Evolutionary conservation across 2,888 invertebrate species (phyloP), one percentile per base, ranked within the genome.

Genomic region (Hypercompe scribonia): DNA sequence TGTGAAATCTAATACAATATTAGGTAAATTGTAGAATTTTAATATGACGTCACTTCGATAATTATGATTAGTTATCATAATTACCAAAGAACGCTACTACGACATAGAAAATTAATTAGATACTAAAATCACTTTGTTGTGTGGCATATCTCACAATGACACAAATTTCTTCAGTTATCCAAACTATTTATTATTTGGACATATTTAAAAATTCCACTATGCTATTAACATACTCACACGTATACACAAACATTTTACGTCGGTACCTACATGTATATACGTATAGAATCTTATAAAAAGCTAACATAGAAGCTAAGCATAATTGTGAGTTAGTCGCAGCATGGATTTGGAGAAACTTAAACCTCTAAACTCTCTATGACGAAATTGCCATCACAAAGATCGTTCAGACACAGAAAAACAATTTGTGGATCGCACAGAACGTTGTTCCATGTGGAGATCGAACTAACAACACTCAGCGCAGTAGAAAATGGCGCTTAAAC

Each of bases 1-100:
- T 54, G 54, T n/a, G n/a, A 54, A 54, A 54, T 54, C 13, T 54
- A n/a, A 54, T 54, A 58, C 28, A 54, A 54, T 54, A n/a, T 11
- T 28, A 58, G 28, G 50, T 50, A 67, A 67, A 67, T 24, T 46
- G 65, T 66, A 36, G 74, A 73, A 76, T 78, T 66, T 71, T 21
- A 65, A 39, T 7, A 21, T 67, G 42, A 39, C 58, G 33, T 79
- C 74, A 77, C 54, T 71, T 81, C 81, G 87, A 88, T 88, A 28
- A 88, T 90, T 82, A 87, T 80, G 88, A 90, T 91, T 82, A 86
- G 78, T 78, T 87, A 85, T 87, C 83, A 70, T 75, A 70, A 81
- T 83, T 71, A 84, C 78, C 74, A 71, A 81, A 81, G 82, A 78
- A 79, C 54, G 61, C 31, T 50, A 24, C 50, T 54, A 58, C 28